Evolutionary conservation across 2,888 invertebrate species (phyloP), one percentile per base, ranked within the genome.

Genomic region (Erpobdella octoculata): DNA sequence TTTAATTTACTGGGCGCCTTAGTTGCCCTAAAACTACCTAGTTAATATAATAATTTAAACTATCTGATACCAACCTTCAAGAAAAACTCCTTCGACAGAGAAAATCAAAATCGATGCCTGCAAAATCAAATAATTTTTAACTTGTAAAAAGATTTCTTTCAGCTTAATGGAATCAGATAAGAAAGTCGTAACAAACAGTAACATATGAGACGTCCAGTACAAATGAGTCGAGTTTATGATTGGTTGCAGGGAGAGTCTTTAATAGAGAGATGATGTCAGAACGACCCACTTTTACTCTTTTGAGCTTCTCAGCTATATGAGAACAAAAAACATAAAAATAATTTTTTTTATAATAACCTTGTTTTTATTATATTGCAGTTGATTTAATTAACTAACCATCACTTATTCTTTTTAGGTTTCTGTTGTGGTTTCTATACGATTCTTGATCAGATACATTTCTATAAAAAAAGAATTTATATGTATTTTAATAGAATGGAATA

Each of bases 51-150:
- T 21, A 21, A 58, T 9, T 15, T 33, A 5, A 8, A 25, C 18
- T 25, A 25, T 33, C 5, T 4, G 35, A 38, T 15, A 12, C 67
- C 15, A 9, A 67, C 67, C 41, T 33, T 67, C 67, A 25, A 37
- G 38, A 33, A 67, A 67, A 46, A 67, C 21, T 25, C 67, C 67
- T 41, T 67, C 31, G 12, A 67, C 67, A 12, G 28, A 41, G 46
- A 67, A 46, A 28, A 67, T 41, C 21, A 67, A 46, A 41, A 67
- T 67, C 25, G 67, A 31, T 25, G 38, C 38, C 67, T 67, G 46
- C 1, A 25, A 36, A 1, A 18, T 31, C 3, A 4, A 21, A 33
- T 1, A 28, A 18, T 25, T 2, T 25, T 59, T 59, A 28, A 59
- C 61, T 31, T n/a, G 21, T 5, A 46, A 46, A 46, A 46, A 46